Base-by-base conservation (phyloP, 1,140 invertebrate species). In the Pentalonia nigronervosa region DNA sequence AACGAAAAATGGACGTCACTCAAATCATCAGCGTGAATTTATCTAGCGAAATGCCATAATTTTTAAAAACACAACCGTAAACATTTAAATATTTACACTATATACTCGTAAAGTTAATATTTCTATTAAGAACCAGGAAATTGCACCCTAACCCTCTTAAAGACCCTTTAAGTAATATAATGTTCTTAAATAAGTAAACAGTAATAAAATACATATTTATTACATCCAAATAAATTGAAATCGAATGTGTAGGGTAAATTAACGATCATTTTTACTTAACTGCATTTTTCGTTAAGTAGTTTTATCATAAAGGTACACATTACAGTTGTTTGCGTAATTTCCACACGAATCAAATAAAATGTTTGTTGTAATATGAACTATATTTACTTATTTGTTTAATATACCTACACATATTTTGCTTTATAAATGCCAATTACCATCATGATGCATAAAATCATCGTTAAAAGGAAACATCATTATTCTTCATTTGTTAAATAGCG, bases 101-200 rank as follows among this genome's bases (percentile, higher is more conserved):
- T 36, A 89, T 36, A 89, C 88, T 90, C 89, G 89, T 67, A 90
- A 90, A 90, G 45, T 60, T 67, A 67, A 90, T 67, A 67, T 90
- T 90, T 90, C 89, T 90, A 41, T 89, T 89, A 89, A 56, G 88
- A 36, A 60, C 89, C 89, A 41, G 53, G 53, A 90, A 90, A 90
- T 45, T 41, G 67, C 89, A 67, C 56, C 89, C 89, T 67, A 60
- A 90, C 89, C 89, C 89, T 90, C 89, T 90, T 67, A 67, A 67
- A 67, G 89, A 90, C 89, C 89, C 89, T n/a, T n/a, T 41, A 45
- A 90, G 89, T 90, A 67, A 90, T 67, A 90, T 90, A 67, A 90
- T 90, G 56, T 67, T 90, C 89, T 67, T 25, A 30, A 60, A 45
- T 67, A 67, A 90, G 89, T 47, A 90, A 90, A 90, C 53, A 90